Conservation (phyloP, 2,113 vertebrate species). For the Todiramphus saurophagus region DNA sequence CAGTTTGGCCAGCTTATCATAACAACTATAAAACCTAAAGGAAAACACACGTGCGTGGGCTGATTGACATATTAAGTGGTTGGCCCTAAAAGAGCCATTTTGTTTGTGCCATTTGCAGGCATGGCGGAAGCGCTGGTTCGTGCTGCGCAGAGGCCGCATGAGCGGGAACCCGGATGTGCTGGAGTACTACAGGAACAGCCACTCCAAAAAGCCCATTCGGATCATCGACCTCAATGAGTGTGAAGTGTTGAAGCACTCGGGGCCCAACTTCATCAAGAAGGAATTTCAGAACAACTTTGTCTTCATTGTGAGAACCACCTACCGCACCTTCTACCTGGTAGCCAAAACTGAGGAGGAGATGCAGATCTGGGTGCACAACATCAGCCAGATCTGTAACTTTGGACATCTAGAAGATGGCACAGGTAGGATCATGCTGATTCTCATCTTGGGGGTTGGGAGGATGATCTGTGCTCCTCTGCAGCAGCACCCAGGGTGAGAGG, state of each 20-base stretch:
- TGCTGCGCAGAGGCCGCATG: constrained; percentile 92
- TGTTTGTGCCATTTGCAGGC: constrained; percentile 73
- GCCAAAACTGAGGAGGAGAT: constrained; percentile 97
- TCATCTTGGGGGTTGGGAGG: background rate
- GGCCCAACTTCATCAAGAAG: constrained; percentile 83
- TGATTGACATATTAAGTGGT: background rate
- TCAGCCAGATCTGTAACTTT: constrained; percentile 92
- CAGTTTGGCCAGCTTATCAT: background rate
- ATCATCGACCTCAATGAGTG: constrained; percentile 93
- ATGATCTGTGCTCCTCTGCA: background rate
- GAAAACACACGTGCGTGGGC: background rate
- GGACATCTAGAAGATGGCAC: constrained; percentile 81
- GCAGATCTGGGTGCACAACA: constrained; percentile 91
- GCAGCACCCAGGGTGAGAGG: fast-evolving
- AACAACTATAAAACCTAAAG: background rate
- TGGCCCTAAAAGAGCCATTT: background rate
- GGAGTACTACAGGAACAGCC: constrained; percentile 93
- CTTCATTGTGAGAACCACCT: constrained; percentile 90
- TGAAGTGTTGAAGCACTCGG: constrained; percentile 85
- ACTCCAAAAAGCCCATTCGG: constrained; percentile 90
- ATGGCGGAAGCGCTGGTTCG: constrained; percentile 97
- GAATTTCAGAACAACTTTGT: constrained; percentile 91
- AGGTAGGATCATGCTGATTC: constrained; percentile 71
- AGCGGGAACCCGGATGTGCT: constrained; percentile 92
- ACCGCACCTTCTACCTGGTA: constrained; percentile 93